Evolutionary conservation across 2,888 invertebrate genomes (phyloP).

Genomic region (Thymelicus lineola): DNA sequence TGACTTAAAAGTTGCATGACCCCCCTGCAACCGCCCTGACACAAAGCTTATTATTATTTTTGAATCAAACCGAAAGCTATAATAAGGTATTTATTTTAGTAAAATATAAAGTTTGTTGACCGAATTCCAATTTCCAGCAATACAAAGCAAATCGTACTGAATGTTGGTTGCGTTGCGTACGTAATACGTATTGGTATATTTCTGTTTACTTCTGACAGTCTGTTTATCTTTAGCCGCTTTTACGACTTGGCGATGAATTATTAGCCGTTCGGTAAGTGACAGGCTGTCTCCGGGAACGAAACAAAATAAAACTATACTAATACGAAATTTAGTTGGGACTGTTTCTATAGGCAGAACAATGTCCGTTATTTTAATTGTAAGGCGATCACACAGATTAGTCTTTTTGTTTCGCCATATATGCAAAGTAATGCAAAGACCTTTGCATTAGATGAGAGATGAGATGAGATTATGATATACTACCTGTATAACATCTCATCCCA

Average conservation of each 20-base stretch:
- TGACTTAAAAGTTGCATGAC: too few relatives aligned
- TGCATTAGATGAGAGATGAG: too few relatives aligned
- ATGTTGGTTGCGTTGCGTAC: slow-evolving; percentile 49
- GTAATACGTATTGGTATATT: slow-evolving; percentile 59
- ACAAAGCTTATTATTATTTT: too few relatives aligned
- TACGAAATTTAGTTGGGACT: slow-evolving; percentile 44
- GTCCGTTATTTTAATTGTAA: not conserved
- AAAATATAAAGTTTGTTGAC: not conserved
- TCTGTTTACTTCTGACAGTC: slow-evolving; percentile 65
- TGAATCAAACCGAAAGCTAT: too few relatives aligned
- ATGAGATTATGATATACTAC: too few relatives aligned
- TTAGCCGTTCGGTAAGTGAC: slow-evolving; percentile 71
- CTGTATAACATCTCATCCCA: too few relatives aligned
- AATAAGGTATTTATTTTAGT: not conserved
- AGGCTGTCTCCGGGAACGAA: slow-evolving; percentile 74
- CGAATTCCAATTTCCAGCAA: slow-evolving; percentile 31
- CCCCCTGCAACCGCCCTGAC: too few relatives aligned
- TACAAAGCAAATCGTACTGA: slow-evolving; percentile 36
- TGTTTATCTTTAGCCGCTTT: slow-evolving; percentile 77
- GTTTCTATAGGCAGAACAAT: slow-evolving; percentile 1
- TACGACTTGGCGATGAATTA: slow-evolving; percentile 75
- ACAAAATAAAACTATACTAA: slow-evolving; percentile 63
- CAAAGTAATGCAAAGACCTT: too few relatives aligned
- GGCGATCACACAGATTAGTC: too few relatives aligned
- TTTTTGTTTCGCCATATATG: too few relatives aligned